These are phyloP conservation scores for Glomeris maerens DNA, from an alignment of 1,140 invertebrate genomes.

Conservation along the genomic window DNA sequence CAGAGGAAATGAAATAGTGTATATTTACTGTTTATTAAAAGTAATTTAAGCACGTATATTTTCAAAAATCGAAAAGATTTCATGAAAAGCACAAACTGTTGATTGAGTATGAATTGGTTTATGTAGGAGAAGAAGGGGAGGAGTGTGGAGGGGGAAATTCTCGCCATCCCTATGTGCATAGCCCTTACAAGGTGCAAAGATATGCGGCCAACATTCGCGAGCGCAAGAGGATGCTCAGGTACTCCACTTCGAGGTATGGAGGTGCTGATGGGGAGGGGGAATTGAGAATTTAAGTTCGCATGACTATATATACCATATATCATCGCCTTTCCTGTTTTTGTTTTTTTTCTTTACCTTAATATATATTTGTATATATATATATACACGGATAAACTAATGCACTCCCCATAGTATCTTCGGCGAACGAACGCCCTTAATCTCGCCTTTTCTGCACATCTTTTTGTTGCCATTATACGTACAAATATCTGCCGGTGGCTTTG, in stretches of 20 bases:
- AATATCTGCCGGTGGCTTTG: background rate
- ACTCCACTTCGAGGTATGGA: slow-evolving; percentile 26
- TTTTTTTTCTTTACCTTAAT: background rate
- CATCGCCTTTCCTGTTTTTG: background rate
- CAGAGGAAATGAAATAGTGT: no score
- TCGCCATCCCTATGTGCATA: slow-evolving; percentile 22
- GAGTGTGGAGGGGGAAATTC: background rate
- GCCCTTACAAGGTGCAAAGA: slow-evolving; percentile 69
- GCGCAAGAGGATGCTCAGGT: slow-evolving; percentile 91
- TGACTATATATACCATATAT: background rate
- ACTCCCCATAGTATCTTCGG: background rate
- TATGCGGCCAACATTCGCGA: slow-evolving; percentile 86
- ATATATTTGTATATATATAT: slow-evolving; percentile 1
- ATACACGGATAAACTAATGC: background rate
- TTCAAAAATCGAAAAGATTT: no score
- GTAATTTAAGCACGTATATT: slow-evolving; percentile 2
- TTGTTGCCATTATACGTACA: background rate
- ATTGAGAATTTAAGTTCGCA: slow-evolving; percentile 33
- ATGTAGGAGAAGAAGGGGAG: slow-evolving; percentile 2
- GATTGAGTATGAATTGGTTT: no score
- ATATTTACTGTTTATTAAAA: no score
- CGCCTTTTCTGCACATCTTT: background rate
- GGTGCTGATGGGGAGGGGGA: no score
- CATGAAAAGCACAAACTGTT: no score
- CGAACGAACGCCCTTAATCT: background rate